Evolutionary conservation across 2,797 vertebrate species (phyloP), one percentile per base, ranked within the genome.

Genomic region (Alectoris magna): DNA sequence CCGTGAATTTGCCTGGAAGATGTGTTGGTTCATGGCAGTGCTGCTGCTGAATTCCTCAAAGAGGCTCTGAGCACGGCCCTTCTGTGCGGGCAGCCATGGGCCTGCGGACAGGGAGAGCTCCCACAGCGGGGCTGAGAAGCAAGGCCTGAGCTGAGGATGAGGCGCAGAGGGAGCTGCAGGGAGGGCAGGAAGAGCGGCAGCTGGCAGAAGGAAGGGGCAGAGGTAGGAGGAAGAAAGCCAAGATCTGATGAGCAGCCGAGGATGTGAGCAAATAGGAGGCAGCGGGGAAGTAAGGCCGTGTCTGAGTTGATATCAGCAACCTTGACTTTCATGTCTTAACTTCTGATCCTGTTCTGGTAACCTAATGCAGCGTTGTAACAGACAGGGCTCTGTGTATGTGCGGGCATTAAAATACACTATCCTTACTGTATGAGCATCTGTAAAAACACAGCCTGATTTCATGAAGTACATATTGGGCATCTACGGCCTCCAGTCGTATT

Each of bases 21-120:
- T 12, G 53, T 29, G 11, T 1, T 38, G 68, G 69, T 21, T 58
- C 6, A 1, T 10, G 5, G 6, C 0, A 0, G 23, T 0, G 0
- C 66, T 0, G 4, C 11, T 34, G 70, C 34, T 70, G 0, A 51
- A 27, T 18, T 76, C 49, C 76, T 89, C 14, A 1, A 4, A 36
- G 48, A 74, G 62, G 48, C 64, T 27, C n/a, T 56, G 31, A 4
- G 55, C 36, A 17, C 8, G 1, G 0, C 9, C 27, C 68, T 63
- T 0, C 23, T 18, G 27, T 24, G 53, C 38, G 10, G 4, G 67
- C 44, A 4, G 80, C 70, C 13, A 0, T 0, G 2, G 67, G 51
- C 43, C 53, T 12, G 58, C n/a, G 59, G 6, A 3, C 27, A 53
- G 60, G 56, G 83, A 64, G 49, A 9, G 51, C 59, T 59, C 76